Evolutionary conservation across 2,113 vertebrate genomes (phyloP), one percentile per base, ranked within the genome.

Genomic region (Syngnathus typhle): DNA sequence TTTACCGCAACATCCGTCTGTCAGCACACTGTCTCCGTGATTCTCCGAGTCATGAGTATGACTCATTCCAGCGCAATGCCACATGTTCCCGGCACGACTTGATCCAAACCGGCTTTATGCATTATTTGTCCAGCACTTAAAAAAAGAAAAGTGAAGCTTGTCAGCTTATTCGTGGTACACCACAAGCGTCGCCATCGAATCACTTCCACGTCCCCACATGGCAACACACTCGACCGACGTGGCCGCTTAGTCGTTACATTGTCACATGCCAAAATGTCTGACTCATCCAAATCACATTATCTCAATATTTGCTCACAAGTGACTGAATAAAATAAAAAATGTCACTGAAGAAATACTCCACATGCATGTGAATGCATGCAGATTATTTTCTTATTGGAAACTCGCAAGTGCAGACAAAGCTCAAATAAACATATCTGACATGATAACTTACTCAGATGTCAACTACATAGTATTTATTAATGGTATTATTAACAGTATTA

Each of bases 71-170:
- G 72, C 67, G n/a, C 68, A 90, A 88, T 87, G 87, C 88, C 91
- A 89, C 92, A 92, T 90, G 87, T 91, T 92, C 89, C 32, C 73
- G 86, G 86, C 81, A 75, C 80, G 77, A 82, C 88, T 70, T 68
- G 69, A 81, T 75, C 69, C 62, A 76, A 73, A 84, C 83, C 83
- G 62, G 49, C 41, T 62, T 84, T 83, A 81, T 77, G 37, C 65
- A 7, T 62, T 47, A 70, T 71, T 81, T 77, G 73, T 82, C 82
- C 49, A 73, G 83, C 79, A 73, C 73, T 70, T 82, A 74, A 80
- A 87, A 74, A 74, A 74, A 43, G 13, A 61, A 43, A 61, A 61
- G 21, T 21, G 38, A 82, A 79, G 79, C 71, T 83, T 81, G 81
- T 86, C 82, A 82, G 82, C 80, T 85, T 86, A 81, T 84, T 88